Percentiles rank a stretch among this genome's conserved stretches.
Evolutionary conservation across 2,888 invertebrate species (phyloP).

Genomic region (Sphaerophoria taeniata): DNA sequence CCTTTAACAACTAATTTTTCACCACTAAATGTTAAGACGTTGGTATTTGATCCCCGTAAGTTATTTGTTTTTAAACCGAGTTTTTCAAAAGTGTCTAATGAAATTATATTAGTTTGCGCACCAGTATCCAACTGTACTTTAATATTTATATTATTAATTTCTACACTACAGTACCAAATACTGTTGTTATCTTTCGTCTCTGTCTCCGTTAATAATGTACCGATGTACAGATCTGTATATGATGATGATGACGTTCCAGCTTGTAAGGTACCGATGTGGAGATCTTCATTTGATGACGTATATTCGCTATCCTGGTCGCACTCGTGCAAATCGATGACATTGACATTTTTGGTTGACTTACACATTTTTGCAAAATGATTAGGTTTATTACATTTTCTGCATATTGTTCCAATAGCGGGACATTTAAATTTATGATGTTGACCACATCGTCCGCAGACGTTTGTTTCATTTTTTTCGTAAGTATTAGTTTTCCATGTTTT

Average conservation of each 20-base stretch:
- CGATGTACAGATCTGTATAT: slow-evolving; percentile 19
- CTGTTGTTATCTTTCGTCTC: slow-evolving; percentile 22
- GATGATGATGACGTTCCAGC: slow-evolving; percentile 12
- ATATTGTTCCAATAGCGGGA: neutral
- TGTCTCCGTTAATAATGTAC: slow-evolving; percentile 14
- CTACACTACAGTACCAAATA: slow-evolving; percentile 42
- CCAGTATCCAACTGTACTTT: slow-evolving; percentile 2
- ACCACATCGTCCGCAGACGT: neutral
- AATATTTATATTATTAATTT: slow-evolving; percentile 33
- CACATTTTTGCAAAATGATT: neutral
- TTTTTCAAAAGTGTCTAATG: neutral
- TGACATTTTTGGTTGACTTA: slow-evolving; percentile 24
- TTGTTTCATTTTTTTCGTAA: slow-evolving; percentile 15
- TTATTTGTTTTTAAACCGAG: too few relatives aligned
- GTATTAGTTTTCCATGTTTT: neutral
- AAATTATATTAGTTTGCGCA: too few relatives aligned
- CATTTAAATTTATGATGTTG: too few relatives aligned
- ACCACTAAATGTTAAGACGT: slow-evolving; percentile 25
- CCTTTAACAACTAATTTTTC: slow-evolving; percentile 3
- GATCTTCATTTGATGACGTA: slow-evolving; percentile 44
- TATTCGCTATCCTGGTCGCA: slow-evolving; percentile 7
- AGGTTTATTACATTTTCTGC: slow-evolving; percentile 31
- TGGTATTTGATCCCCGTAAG: neutral
- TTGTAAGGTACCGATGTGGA: slow-evolving; percentile 28
- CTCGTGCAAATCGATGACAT: slow-evolving; percentile 14